These are phyloP conservation scores for Hirtodrosophila confusa DNA, from an alignment of 2,888 invertebrate genomes.

Conservation along the genomic window DNA sequence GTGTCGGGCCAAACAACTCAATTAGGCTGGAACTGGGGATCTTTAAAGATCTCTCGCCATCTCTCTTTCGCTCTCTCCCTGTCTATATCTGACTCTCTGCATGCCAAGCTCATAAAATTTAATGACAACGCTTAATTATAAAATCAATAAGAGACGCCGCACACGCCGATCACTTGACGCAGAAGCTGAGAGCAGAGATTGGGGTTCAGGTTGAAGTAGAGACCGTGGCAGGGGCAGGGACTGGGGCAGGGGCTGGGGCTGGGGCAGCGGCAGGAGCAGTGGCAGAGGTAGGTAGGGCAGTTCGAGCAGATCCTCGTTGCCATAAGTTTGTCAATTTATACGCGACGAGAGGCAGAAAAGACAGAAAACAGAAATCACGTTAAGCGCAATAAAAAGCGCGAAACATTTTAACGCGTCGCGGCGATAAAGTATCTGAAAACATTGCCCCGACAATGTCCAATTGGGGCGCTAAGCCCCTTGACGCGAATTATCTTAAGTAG, in stretches of 20 bases:
- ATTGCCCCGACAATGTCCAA: conserved; percentile 67
- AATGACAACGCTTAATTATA: conserved; percentile 82
- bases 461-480: conserved; percentile 70
- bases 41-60: neutral
- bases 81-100: conserved; percentile 15
- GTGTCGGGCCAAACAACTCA: conserved; percentile 61
- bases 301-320: conserved; percentile 27
- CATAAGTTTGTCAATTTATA: conserved; percentile 80
- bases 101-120: conserved; percentile 76
- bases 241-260: too few species aligned
- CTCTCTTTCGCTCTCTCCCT: conserved; percentile 7
- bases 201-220: conserved; percentile 21
- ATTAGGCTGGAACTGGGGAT: conserved; percentile 49
- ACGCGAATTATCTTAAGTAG: conserved; percentile 74
- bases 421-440: conserved; percentile 80
- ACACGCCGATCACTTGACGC: conserved; percentile 57
- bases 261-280: neutral
- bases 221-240: too few species aligned
- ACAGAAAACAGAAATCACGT: conserved; percentile 66
- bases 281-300: neutral
- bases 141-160: conserved; percentile 82
- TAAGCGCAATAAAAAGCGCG: conserved; percentile 79
- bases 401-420: conserved; percentile 76
- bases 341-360: conserved; percentile 21
- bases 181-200: neutral